Evolutionary conservation across 2,888 invertebrate genomes (phyloP).

Genomic region (Caenorhabditis doughertyi): DNA sequence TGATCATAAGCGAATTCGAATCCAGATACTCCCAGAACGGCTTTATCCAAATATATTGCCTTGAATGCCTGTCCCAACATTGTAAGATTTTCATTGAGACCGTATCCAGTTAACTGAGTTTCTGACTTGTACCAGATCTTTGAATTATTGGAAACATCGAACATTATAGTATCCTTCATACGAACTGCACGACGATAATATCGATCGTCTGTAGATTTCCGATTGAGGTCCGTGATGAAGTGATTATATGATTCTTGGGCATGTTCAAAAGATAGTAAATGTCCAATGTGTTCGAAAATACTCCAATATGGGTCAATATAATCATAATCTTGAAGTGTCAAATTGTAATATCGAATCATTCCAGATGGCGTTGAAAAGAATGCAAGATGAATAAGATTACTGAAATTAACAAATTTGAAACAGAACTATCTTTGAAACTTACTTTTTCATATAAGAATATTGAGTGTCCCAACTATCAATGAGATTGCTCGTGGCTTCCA

Average conservation of each 20-base stretch:
- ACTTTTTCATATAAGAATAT: constrained; percentile 75
- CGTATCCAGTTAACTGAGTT: constrained; percentile 75
- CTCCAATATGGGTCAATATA: constrained; percentile 71
- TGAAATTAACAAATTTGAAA: constrained; percentile 64
- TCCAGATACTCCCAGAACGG: constrained; percentile 80
- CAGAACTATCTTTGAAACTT: background rate
- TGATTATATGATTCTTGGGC: constrained; percentile 78
- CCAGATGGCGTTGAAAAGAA: constrained; percentile 82
- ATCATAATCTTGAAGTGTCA: constrained; percentile 71
- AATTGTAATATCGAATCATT: constrained; percentile 80
- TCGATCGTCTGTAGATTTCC: constrained; percentile 79
- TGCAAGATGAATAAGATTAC: constrained; percentile 79
- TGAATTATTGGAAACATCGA: constrained; percentile 78
- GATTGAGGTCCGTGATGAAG: constrained; percentile 79
- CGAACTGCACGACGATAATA: constrained; percentile 81
- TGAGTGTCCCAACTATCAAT: constrained; percentile 79
- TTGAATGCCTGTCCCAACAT: constrained; percentile 79
- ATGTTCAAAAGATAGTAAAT: constrained; percentile 60
- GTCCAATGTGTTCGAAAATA: constrained; percentile 69
- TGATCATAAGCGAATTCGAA: constrained; percentile 81
- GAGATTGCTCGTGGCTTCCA: constrained; percentile 81
- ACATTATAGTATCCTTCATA: constrained; percentile 78
- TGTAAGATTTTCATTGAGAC: constrained; percentile 78
- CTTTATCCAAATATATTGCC: constrained; percentile 78
- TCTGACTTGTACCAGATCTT: constrained; percentile 78